Evolutionary conservation across 2,888 invertebrate genomes (phyloP).

Genomic region (Lasioglossum marginatum): DNA sequence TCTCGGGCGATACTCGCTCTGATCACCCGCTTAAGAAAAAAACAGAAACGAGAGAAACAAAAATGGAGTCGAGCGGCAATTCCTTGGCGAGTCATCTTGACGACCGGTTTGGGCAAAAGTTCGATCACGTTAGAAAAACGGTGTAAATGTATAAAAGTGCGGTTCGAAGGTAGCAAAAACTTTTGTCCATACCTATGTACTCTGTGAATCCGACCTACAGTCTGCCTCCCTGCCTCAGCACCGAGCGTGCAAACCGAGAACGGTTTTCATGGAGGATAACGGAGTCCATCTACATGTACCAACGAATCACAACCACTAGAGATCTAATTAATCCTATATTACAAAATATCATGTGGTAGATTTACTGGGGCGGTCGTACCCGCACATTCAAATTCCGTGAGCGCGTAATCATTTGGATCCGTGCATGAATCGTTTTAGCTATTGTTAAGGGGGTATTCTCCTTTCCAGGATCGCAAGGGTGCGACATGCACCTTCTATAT

Average conservation of each 20-base stretch:
- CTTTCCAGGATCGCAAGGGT: no score
- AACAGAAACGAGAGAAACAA: conserved; percentile 17
- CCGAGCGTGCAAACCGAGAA: conserved; percentile 40
- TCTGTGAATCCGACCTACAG: conserved; percentile 43
- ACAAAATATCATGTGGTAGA: conserved; percentile 43
- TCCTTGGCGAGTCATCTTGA: conserved; percentile 52
- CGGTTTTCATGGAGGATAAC: conserved; percentile 35
- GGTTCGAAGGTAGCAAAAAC: conserved; percentile 69
- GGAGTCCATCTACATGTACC: conserved; percentile 17
- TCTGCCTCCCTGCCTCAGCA: conserved; percentile 35
- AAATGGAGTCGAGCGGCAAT: conserved; percentile 42
- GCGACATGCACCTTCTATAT: no score
- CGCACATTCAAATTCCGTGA: conserved; percentile 35
- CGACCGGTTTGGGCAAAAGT: conserved; percentile 74
- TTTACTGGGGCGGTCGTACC: not conserved
- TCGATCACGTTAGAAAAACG: conserved; percentile 70
- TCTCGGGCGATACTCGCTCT: conserved; percentile 36
- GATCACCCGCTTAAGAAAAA: conserved; percentile 15
- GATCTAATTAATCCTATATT: conserved; percentile 45
- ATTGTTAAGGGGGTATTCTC: not conserved
- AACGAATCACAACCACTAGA: conserved; percentile 41
- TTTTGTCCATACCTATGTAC: conserved; percentile 72
- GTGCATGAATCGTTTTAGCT: conserved; percentile 16
- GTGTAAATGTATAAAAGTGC: conserved; percentile 82
- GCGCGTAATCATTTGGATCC: conserved; percentile 11